Evolutionary conservation across 1,140 invertebrate genomes (phyloP).

Genomic region (Sitodiplosis mosellana): DNA sequence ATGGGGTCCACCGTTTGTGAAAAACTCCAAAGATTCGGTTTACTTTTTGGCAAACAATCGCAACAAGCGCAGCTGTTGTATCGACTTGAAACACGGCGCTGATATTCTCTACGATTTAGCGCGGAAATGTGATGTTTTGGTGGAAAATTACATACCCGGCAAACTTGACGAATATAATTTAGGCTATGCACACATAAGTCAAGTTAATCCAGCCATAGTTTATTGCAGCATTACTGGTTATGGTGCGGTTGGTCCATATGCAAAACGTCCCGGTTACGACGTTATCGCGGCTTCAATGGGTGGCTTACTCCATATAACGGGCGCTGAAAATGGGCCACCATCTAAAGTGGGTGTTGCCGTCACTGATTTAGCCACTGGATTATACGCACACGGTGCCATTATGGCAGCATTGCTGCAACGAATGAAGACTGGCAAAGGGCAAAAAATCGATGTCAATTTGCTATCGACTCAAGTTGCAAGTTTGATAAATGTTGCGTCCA

Average conservation of each 20-base stretch:
- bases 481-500: conserved; percentile 76
- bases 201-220: conserved; percentile 59
- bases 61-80: conserved; percentile 87
- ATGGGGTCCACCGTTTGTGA: conserved; percentile 85
- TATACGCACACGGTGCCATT: conserved; percentile 92
- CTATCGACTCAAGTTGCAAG: conserved; percentile 77
- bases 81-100: conserved; percentile 68
- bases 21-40: conserved; percentile 47
- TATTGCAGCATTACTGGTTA: conserved; percentile 93
- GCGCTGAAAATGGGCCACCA: conserved; percentile 61
- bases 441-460: conserved; percentile 89
- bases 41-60: conserved; percentile 84
- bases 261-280: conserved; percentile 77
- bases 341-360: conserved; percentile 86
- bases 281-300: conserved; percentile 86
- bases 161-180: conserved; percentile 60
- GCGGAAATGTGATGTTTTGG: conserved; percentile 62
- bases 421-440: conserved; percentile 57
- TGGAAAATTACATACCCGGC: conserved; percentile 92
- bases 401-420: conserved; percentile 73
- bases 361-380: conserved; percentile 80
- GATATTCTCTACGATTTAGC: conserved; percentile 56
- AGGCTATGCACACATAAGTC: conserved; percentile 56
- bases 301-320: conserved; percentile 79
- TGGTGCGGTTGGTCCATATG: conserved; percentile 73